Conservation (phyloP, 2,113 vertebrate species). For the Syngnathus scovelli region DNA sequence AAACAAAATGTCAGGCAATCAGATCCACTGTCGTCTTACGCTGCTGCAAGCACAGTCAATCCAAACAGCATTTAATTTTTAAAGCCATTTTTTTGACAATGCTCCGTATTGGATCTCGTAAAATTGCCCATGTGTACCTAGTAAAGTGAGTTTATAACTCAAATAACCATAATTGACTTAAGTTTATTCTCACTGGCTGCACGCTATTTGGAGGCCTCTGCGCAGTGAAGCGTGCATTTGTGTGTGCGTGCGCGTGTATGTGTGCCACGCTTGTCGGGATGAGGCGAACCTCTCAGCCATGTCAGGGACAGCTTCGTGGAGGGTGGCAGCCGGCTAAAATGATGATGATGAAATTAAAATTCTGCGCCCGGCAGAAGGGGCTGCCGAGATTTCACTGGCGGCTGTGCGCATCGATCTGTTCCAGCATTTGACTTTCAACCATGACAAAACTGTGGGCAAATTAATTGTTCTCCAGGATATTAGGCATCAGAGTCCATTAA, state of each 20-base stretch:
- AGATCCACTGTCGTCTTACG: background rate
- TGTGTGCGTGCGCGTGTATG: constrained; percentile 11
- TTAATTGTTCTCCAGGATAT: constrained; percentile 99
- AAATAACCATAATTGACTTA: background rate
- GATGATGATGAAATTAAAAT: constrained; percentile 96
- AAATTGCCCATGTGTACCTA: background rate
- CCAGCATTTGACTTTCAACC: constrained; percentile 99
- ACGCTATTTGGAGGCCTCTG: constrained; percentile 5
- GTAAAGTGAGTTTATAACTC: background rate
- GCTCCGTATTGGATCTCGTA: background rate
- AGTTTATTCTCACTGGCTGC: background rate
- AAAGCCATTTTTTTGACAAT: background rate
- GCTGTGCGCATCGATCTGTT: constrained; percentile 97
- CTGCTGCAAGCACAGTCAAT: background rate
- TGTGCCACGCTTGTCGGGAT: constrained; percentile 48
- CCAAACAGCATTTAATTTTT: background rate
- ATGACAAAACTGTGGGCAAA: constrained; percentile 99
- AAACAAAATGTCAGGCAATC: background rate
- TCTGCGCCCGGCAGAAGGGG: constrained; percentile 87
- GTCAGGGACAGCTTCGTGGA: constrained; percentile 76
- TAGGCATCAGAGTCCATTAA: constrained; percentile 99
- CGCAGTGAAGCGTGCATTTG: constrained; percentile 16
- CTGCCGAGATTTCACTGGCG: constrained; percentile 85
- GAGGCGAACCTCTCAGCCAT: constrained; percentile 70
- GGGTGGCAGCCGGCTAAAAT: constrained; percentile 76